phyloP scores from a whole-genome alignment of 2,888 invertebrate species.

The Nudaria mundana region DNA sequence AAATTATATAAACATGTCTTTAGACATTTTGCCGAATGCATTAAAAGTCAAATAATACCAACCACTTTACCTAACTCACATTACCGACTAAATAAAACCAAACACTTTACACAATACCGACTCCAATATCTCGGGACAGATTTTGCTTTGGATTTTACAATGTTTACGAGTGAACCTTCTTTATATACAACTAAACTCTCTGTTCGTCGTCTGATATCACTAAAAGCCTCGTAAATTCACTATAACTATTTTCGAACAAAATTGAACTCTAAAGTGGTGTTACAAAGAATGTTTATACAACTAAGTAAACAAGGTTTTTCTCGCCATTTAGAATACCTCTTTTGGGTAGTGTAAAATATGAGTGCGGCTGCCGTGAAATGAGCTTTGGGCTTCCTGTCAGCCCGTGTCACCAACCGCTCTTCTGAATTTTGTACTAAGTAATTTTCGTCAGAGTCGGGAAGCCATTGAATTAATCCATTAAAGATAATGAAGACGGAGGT shows the following conservation, averaged over 20 bases:
- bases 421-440: slow-evolving; percentile 42
- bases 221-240: slow-evolving; percentile 31
- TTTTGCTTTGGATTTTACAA: slow-evolving; percentile 9
- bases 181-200: slow-evolving; percentile 37
- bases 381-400: slow-evolving; percentile 57
- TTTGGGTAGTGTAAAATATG: slow-evolving; percentile 68
- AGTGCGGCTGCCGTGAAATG: slow-evolving; percentile 71
- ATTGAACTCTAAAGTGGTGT: slow-evolving; percentile 40
- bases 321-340: slow-evolving; percentile 46
- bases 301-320: slow-evolving; percentile 31
- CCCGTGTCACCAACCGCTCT: slow-evolving; percentile 45
- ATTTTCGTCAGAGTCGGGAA: slow-evolving; percentile 23
- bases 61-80: neutral
- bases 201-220: slow-evolving; percentile 42
- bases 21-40: neutral
- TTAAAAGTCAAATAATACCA: neutral
- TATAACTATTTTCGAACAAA: slow-evolving; percentile 27
- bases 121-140: neutral
- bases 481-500: slow-evolving; percentile 22
- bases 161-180: slow-evolving; percentile 34
- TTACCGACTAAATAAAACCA: neutral
- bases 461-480: slow-evolving; percentile 22
- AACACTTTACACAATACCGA: too few relatives aligned
- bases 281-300: slow-evolving; percentile 46
- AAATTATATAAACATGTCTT: too few relatives aligned